Conservation (phyloP, 2,113 vertebrate species). For the Crotalus viridis region DNA sequence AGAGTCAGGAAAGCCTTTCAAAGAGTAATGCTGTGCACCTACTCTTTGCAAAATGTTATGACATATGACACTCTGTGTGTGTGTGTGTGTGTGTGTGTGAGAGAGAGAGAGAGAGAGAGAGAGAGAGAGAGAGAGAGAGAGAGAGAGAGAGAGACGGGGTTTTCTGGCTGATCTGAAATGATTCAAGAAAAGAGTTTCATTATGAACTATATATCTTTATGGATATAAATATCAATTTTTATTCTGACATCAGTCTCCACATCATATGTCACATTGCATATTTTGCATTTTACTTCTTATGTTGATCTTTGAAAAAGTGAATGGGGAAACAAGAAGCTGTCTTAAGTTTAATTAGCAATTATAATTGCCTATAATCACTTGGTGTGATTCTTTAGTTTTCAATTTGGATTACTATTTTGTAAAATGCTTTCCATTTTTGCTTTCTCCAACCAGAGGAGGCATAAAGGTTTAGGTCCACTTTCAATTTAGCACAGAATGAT, state of each 20-base stretch:
- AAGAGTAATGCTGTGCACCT: neutral
- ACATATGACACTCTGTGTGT: neutral
- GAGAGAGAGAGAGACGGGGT: too few relatives aligned
- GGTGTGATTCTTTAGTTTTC: neutral
- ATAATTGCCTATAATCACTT: neutral
- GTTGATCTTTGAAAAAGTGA: neutral
- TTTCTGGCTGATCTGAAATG: neutral
- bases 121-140: too few relatives aligned
- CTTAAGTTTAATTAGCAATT: neutral
- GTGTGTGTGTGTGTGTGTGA: too few relatives aligned
- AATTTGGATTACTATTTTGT: neutral
- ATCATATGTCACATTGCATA: neutral
- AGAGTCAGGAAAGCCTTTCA: neutral
- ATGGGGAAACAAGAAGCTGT: neutral
- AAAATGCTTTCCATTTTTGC: neutral
- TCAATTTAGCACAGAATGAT: neutral
- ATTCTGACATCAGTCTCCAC: neutral
- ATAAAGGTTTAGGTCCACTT: neutral
- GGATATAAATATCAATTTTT: neutral
- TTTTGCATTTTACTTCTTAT: neutral
- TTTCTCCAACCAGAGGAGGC: neutral
- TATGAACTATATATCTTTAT: neutral
- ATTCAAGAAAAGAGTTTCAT: neutral
- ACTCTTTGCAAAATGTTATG: neutral
- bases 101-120: too few relatives aligned